Conservation (phyloP, 2,113 vertebrate species). For the Thalassoma bifasciatum region DNA sequence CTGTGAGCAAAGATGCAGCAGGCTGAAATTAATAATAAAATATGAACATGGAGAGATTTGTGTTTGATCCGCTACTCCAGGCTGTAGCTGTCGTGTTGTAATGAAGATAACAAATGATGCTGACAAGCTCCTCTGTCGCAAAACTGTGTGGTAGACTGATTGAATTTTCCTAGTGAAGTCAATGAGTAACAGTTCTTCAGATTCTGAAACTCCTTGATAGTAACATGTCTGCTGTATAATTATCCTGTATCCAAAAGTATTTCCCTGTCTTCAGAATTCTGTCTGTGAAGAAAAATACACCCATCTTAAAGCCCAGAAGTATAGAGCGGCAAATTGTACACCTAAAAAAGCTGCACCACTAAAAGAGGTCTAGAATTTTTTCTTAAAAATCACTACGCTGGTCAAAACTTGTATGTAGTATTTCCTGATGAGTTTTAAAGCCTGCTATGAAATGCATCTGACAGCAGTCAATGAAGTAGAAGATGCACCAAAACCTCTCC, state of each 20-base stretch:
- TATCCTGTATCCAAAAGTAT: conserved; percentile 29
- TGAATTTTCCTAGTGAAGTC: conserved; percentile 14
- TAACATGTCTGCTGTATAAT: conserved; percentile 22
- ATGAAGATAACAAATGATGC: conserved; percentile 65
- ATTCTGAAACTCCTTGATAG: conserved; percentile 8
- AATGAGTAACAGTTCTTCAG: conserved; percentile 10
- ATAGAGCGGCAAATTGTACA: neutral
- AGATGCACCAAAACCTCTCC: too few relatives aligned
- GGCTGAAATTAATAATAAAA: conserved; percentile 67
- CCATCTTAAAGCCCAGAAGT: conserved; percentile 11
- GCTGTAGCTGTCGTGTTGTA: conserved; percentile 64
- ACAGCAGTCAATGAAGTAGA: too few relatives aligned
- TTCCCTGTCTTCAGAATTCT: conserved; percentile 30
- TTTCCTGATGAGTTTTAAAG: too few relatives aligned
- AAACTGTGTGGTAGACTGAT: conserved; percentile 32
- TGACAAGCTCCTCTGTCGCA: conserved; percentile 44
- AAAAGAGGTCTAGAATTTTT: too few relatives aligned
- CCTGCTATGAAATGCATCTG: too few relatives aligned
- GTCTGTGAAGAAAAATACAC: conserved; percentile 20
- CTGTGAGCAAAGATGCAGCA: conserved; percentile 41
- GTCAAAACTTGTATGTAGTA: too few relatives aligned
- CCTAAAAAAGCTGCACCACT: too few relatives aligned
- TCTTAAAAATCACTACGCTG: too few relatives aligned
- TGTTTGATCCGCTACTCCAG: conserved; percentile 65
- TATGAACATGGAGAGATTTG: conserved; percentile 48